Percentiles rank a stretch among this genome's conserved stretches.
Evolutionary conservation across 2,888 invertebrate species (phyloP).

Genomic region (Himalopsyche kuldschensis): DNA sequence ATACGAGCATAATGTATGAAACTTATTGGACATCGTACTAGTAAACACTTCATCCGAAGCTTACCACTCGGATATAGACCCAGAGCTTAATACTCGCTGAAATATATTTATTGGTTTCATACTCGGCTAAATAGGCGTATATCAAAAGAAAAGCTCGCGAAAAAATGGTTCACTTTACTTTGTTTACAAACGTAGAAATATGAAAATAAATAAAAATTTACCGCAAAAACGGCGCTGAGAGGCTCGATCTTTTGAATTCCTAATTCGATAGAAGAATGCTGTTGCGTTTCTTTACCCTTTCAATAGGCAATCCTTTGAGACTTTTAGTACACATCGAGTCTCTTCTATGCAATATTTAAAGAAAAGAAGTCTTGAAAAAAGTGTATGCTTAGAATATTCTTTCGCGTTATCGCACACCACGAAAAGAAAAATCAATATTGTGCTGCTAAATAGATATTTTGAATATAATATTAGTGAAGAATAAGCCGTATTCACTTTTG

Average conservation of each 20-base stretch:
- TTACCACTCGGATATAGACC: no score
- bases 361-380: neutral
- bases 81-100: no score
- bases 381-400: neutral
- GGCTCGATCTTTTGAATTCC: neutral
- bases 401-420: neutral
- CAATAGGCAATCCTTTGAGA: neutral
- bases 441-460: neutral
- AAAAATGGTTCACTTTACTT: neutral
- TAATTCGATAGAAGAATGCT: neutral
- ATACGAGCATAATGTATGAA: no score
- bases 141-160: neutral
- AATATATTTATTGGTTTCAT: neutral
- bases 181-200: neutral
- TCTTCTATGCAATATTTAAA: neutral
- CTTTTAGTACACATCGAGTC: neutral
- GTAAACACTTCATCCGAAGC: no score
- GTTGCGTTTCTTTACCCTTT: neutral
- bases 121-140: neutral
- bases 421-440: neutral
- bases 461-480: no score
- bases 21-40: no score
- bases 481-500: neutral
- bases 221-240: neutral
- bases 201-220: neutral